Evolutionary conservation across 1,140 invertebrate genomes (phyloP).

Genomic region (Danaus melanippus): DNA sequence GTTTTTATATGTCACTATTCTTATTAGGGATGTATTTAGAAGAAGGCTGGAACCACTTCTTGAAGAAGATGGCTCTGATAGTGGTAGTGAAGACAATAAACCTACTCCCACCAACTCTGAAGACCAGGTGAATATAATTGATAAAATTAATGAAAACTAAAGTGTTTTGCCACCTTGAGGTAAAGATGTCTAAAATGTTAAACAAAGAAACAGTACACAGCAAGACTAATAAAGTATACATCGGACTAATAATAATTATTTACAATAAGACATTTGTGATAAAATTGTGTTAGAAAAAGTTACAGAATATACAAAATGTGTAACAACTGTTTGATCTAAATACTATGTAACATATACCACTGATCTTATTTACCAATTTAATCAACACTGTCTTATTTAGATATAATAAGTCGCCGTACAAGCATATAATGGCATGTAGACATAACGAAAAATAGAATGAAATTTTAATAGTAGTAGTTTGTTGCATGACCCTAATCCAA

Average conservation of each 20-base stretch:
- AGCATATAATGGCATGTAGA: conserved; percentile 13
- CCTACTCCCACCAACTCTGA: conserved; percentile 66
- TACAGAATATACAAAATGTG: too few relatives aligned
- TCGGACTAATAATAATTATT: too few relatives aligned
- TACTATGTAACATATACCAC: too few relatives aligned
- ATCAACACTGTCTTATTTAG: too few relatives aligned
- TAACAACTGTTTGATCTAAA: too few relatives aligned
- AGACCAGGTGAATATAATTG: conserved; percentile 72
- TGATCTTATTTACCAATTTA: too few relatives aligned
- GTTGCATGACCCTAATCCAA: conserved; percentile 44
- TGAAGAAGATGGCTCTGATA: conserved; percentile 77
- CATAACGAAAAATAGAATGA: conserved; percentile 22
- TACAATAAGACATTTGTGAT: too few relatives aligned
- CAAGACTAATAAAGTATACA: too few relatives aligned
- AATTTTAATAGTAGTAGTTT: conserved; percentile 26
- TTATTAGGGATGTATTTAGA: conserved; percentile 60
- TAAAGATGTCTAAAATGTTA: neutral
- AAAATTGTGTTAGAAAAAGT: too few relatives aligned
- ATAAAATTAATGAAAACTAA: conserved; percentile 11
- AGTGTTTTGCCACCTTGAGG: conserved; percentile 1
- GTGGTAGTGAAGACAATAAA: conserved; percentile 64
- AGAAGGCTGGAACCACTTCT: conserved; percentile 78
- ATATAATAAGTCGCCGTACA: neutral
- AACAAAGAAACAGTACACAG: conserved; percentile 2
- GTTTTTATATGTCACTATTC: conserved; percentile 4